Evolutionary conservation across 2,797 vertebrate species (phyloP), one percentile per base, ranked within the genome.

Genomic region (Halcyon smyrnensis): DNA sequence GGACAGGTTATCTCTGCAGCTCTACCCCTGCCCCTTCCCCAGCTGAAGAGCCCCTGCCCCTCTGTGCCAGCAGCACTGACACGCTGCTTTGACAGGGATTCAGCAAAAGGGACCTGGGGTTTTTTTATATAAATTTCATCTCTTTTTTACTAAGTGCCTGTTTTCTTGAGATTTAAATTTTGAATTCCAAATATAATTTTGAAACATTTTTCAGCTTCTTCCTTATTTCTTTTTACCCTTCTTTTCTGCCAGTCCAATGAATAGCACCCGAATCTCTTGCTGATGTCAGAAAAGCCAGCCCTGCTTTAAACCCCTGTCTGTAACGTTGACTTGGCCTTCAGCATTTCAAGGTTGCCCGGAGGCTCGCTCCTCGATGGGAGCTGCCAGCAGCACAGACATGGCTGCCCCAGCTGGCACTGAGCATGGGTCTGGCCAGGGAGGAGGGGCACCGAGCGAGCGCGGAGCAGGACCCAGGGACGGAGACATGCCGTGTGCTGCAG

Each of bases 361-460:
- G 34, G 21, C 32, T 84, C 43, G 39, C 37, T 89, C 20, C 75
- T 59, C 0, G 0, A 7, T 15, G 32, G 30, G 30, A 64, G 24
- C 39, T 85, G 24, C 79, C 86, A 78, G 80, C 53, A 82, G 71
- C 53, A 39, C 45, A 41, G 57, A 34, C 15, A 1, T 14, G 32
- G 11, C 70, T 77, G n/a, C 41, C 43, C 43, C 36, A 46, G 23
- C 32, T 11, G 1, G 23, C 7, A 6, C 16, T 19, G 1, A 6
- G 5, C 17, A 1, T 3, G 3, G 46, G 21, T 51, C 15, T 30
- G 28, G 17, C 60, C 37, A 65, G 32, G 54, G 20, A 9, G 68
- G 53, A 7, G 11, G 51, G 65, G 56, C 34, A 28, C 13, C 3
- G 11, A 73, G 60, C 0, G 0, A 60, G 32, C 25, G 3, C 10